Conservation (phyloP, 2,888 invertebrate species). For the Boloria selene region DNA sequence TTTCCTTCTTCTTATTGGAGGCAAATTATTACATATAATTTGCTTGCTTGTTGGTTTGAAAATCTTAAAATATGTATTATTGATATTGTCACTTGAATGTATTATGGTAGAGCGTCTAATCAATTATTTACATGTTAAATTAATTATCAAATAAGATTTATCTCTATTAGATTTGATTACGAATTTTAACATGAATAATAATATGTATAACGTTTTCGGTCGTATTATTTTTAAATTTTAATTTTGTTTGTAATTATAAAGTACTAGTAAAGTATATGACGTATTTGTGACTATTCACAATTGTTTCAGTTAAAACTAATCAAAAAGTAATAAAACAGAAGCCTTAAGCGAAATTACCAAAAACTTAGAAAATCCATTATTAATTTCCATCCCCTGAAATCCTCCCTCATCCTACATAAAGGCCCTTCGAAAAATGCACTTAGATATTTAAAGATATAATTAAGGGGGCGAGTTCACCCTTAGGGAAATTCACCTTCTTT, state of each 20-base stretch:
- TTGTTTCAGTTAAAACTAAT: conserved; percentile 28
- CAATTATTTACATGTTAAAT: no score
- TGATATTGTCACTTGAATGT: no score
- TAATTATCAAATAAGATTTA: no score
- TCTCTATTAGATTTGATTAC: no score
- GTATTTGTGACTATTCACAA: not conserved
- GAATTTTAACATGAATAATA: no score
- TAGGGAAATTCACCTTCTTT: conserved; percentile 78
- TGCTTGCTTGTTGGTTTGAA: no score
- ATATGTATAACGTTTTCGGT: no score
- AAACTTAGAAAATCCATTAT: conserved; percentile 50
- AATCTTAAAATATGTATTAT: no score
- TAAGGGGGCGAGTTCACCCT: conserved; percentile 73
- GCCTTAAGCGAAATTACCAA: conserved; percentile 42
- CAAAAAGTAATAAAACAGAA: conserved; percentile 33
- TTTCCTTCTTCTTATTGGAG: no score
- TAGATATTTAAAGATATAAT: conserved; percentile 82
- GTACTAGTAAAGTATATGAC: not conserved
- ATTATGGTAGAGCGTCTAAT: no score
- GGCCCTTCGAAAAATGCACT: conserved; percentile 77
- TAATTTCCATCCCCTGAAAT: conserved; percentile 48
- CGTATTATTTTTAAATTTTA: no score
- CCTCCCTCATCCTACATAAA: conserved; percentile 49
- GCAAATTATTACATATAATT: no score
- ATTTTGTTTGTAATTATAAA: not conserved